Percentiles rank a stretch among this genome's conserved stretches.
These are phyloP conservation scores for Eumaeus atala DNA, from an alignment of 1,140 invertebrate species.

Conservation along the genomic window DNA sequence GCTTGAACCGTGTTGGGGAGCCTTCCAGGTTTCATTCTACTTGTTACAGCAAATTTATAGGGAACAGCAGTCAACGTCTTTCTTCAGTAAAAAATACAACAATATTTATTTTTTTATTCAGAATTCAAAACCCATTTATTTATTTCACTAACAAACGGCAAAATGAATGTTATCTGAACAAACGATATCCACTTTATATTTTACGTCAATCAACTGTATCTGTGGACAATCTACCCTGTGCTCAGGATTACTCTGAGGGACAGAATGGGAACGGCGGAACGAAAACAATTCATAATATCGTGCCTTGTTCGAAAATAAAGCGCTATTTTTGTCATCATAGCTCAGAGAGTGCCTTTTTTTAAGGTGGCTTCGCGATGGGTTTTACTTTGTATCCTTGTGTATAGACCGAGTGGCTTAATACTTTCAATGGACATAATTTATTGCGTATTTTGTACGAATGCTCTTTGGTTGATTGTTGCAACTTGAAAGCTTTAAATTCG, in stretches of 20 bases:
- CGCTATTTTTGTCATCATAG: conserved; percentile 1
- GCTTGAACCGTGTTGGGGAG: no score
- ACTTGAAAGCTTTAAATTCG: conserved; percentile 1
- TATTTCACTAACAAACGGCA: not conserved
- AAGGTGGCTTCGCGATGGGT: not conserved
- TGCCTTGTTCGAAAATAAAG: not conserved
- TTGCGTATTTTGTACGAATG: conserved; percentile 6
- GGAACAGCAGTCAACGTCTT: no score
- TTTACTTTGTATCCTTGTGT: conserved; percentile 1
- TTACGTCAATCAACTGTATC: conserved; percentile 7
- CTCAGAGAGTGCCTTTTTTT: not conserved
- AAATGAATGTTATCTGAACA: conserved; percentile 6
- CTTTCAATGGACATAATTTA: conserved; percentile 1
- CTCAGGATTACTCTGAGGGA: not conserved
- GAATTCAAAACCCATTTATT: not conserved
- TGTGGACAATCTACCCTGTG: not conserved
- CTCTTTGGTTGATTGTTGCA: not conserved
- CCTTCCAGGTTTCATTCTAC: no score
- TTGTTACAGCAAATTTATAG: no score
- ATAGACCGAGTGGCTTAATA: conserved; percentile 6
- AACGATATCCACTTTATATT: conserved; percentile 4
- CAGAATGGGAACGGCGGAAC: not conserved
- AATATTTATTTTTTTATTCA: not conserved
- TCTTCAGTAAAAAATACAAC: no score
- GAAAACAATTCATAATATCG: conserved; percentile 4